phyloP scores from a whole-genome alignment of 1,140 invertebrate genomes.

The Steinernema feltiae region DNA sequence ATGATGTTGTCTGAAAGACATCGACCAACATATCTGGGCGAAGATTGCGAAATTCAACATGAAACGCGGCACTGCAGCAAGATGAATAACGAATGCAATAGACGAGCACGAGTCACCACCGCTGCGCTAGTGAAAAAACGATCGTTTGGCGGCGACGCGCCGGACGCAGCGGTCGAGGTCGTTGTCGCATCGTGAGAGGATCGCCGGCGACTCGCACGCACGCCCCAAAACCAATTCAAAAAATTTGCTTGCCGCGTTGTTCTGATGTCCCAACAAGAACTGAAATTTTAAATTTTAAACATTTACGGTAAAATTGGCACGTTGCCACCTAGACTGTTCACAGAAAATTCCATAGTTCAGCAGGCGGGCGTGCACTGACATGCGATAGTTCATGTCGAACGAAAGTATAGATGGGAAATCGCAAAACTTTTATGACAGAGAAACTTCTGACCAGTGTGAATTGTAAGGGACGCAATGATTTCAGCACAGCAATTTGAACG shows the following conservation, averaged over 20 bases:
- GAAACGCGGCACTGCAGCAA: not conserved
- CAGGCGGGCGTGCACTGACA: no score
- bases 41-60: not conserved
- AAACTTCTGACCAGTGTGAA: no score
- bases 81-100: not conserved
- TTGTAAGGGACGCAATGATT: no score
- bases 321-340: no score
- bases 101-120: not conserved
- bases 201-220: not conserved
- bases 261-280: not conserved
- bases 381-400: no score
- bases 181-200: no score
- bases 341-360: no score
- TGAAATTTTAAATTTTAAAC: not conserved
- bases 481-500: no score
- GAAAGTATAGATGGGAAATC: no score
- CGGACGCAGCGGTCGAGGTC: not conserved
- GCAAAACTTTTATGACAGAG: no score
- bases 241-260: not conserved
- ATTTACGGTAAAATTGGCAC: no score
- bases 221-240: not conserved
- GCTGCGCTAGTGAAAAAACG: not conserved
- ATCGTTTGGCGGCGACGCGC: not conserved
- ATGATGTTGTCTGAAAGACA: not conserved
- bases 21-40: not conserved